phyloP scores from a whole-genome alignment of 2,797 vertebrate genomes.

The Epinephelus awoara region DNA sequence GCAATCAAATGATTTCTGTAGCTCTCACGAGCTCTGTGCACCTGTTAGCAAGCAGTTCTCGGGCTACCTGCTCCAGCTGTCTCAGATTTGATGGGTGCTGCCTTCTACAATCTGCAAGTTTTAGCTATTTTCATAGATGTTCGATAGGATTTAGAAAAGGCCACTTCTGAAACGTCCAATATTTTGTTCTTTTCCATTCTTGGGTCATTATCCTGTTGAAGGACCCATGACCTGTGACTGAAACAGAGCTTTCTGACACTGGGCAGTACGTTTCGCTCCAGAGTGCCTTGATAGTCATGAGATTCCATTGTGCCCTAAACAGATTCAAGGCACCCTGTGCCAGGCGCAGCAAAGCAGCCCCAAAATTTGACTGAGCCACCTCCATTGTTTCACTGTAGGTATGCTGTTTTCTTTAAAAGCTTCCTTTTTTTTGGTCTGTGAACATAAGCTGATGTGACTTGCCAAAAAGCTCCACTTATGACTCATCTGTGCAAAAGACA shows the following conservation, averaged over 20 bases:
- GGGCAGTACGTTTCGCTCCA: conserved; percentile 5
- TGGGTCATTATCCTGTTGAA: conserved; percentile 11
- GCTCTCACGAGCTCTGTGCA: not conserved
- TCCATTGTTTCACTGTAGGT: not conserved
- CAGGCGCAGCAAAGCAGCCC: not conserved
- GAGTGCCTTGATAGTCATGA: conserved; percentile 15
- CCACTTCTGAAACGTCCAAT: not conserved
- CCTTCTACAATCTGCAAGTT: not conserved
- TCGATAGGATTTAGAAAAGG: not conserved
- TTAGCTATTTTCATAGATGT: not conserved
- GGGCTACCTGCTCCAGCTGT: not conserved
- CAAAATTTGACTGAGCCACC: conserved; percentile 11
- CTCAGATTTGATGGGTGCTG: not conserved
- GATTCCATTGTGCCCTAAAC: conserved; percentile 22
- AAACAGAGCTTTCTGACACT: not conserved
- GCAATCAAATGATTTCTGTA: not conserved
- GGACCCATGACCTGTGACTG: conserved; percentile 14
- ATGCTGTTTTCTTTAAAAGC: not conserved
- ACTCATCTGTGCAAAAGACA: not conserved
- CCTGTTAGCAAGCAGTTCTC: not conserved
- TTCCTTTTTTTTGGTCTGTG: not conserved
- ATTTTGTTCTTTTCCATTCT: not conserved
- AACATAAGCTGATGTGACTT: not conserved
- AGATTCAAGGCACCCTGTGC: not conserved
- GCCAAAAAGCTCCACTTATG: not conserved